phyloP scores from a whole-genome alignment of 2,797 vertebrate species.

The Takifugu rubripes region DNA sequence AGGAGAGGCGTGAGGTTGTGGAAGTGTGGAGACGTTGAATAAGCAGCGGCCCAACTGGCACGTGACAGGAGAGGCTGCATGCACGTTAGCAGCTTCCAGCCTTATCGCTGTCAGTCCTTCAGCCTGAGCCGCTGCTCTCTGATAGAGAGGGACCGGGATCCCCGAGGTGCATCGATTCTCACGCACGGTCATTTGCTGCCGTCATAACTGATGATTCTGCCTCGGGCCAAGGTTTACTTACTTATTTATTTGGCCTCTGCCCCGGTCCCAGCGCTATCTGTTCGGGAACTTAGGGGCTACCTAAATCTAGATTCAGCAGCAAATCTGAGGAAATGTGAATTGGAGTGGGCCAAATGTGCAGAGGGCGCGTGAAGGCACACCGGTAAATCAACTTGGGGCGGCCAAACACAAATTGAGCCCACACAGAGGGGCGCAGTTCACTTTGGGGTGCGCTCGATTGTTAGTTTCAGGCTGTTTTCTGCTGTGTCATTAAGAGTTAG shows the following conservation, averaged over 20 bases:
- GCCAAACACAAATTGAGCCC: constrained; percentile 43
- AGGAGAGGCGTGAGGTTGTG: constrained; percentile 18
- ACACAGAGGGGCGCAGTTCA: constrained; percentile 38
- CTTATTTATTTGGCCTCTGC: constrained; percentile 49
- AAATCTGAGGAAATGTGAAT: constrained; percentile 24
- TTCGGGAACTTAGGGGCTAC: constrained; percentile 30
- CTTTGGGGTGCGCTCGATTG: constrained; percentile 40
- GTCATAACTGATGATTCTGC: constrained; percentile 59
- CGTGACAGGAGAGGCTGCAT: constrained; percentile 12
- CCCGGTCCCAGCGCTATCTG: constrained; percentile 33
- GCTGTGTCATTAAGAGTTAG: constrained; percentile 36
- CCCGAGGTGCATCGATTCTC: constrained; percentile 60
- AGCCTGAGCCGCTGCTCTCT: constrained; percentile 31
- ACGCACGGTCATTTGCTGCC: constrained; percentile 55
- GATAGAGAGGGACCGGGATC: constrained; percentile 44
- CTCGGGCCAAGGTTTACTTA: constrained; percentile 50
- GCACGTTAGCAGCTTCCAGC: constrained; percentile 15
- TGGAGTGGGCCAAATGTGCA: too few relatives aligned
- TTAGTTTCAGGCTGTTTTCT: constrained; percentile 55
- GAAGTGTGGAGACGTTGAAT: constrained; percentile 1
- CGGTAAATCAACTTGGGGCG: constrained; percentile 36
- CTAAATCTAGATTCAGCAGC: constrained; percentile 33
- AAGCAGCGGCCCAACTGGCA: constrained; percentile 11
- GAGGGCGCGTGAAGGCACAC: too few relatives aligned
- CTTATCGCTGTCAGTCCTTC: constrained; percentile 3